A percentile compares a stretch with the other conserved stretches of the same genome.
Conservation (phyloP, 2,113 vertebrate species). For the Arvicanthis niloticus region DNA sequence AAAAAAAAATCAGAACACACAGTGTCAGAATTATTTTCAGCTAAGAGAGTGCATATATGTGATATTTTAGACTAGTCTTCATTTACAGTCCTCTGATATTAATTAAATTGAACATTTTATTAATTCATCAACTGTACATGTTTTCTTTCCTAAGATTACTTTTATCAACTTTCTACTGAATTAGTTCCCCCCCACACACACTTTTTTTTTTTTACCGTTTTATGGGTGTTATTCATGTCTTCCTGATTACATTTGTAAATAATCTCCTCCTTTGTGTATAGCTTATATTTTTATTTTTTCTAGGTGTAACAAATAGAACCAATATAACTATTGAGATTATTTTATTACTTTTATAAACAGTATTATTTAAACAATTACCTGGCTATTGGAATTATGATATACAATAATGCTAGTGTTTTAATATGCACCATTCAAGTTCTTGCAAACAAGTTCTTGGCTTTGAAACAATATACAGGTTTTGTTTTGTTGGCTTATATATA, state of each 20-base stretch:
- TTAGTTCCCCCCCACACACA: background rate
- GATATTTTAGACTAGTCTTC: background rate
- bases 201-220: background rate
- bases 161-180: slow-evolving; percentile 11
- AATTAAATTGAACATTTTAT: slow-evolving; percentile 37
- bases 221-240: background rate
- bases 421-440: slow-evolving; percentile 18
- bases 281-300: slow-evolving; percentile 48
- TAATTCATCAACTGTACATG: background rate
- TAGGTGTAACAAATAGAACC: slow-evolving; percentile 29
- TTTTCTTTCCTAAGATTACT: background rate
- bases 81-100: slow-evolving; percentile 29
- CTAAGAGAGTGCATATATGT: background rate
- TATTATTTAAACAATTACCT: slow-evolving; percentile 13
- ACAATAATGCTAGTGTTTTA: background rate
- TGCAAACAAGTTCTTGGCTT: slow-evolving; percentile 27
- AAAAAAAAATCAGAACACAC: background rate
- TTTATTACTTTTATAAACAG: slow-evolving; percentile 28
- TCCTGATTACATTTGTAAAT: slow-evolving; percentile 2
- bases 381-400: slow-evolving; percentile 27
- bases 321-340: slow-evolving; percentile 30
- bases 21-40: background rate
- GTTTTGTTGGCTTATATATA: background rate
- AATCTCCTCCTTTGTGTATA: background rate
- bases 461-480: slow-evolving; percentile 9